Base-by-base conservation (phyloP, 1,140 invertebrate species). In the Centruroides sculpturatus region DNA sequence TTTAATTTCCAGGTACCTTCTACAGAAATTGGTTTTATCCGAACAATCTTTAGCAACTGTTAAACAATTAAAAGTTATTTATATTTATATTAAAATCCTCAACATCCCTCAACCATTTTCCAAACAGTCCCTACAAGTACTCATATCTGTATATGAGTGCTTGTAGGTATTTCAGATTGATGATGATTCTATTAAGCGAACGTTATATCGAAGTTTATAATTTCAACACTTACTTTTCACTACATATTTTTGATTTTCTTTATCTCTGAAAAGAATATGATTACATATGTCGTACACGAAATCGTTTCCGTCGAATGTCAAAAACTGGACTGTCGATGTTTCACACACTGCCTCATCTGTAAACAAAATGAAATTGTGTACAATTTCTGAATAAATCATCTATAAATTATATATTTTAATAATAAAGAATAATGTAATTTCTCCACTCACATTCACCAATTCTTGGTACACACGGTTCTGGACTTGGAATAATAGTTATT, bases 221-320 rank as follows among this genome's bases (percentile, higher is more conserved):
- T 57, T 59, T 13, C 9, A 55, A 8, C 9, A 59, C 8, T 69
- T 67, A 63, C 57, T 47, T 41, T 35, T 62, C 46, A 58, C 67
- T 69, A 68, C 35, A 72, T 68, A 47, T 47, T 10, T 55, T 51
- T 50, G 62, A 73, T 74, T 76, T 74, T 85, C 83, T 62, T 81
- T 78, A 68, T 89, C 84, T 47, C 83, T 74, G 0, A 82, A 84
- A 5, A 91, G 70, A 48, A 87, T 80, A 70, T 90, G 87, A 74
- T 85, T 82, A 69, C 87, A 91, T 7, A 86, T 77, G 63, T 88
- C 85, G 62, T 86, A 86, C 66, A 86, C 85, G 61, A 80, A 86
- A 52, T 86, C 80, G 0, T 80, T 75, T 7, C 81, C 81, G 71
- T 89, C 87, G 65, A 90, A 91, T 0, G 86, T 89, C 59, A 78